Evolutionary conservation across 2,797 vertebrate species (phyloP), one percentile per base, ranked within the genome.

Genomic region (Bovichtus diacanthus): DNA sequence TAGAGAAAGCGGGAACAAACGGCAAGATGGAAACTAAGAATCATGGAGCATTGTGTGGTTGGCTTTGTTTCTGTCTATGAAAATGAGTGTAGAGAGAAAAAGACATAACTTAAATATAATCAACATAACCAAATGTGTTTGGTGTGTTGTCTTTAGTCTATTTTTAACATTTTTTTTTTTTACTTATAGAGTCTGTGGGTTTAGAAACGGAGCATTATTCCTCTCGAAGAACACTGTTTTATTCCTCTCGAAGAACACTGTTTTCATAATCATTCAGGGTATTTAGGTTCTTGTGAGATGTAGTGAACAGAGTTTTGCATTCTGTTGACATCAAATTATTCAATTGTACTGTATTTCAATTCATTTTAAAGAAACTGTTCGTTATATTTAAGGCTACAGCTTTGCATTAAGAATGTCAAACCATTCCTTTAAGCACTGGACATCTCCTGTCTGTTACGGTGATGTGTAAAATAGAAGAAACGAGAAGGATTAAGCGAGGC

Each of bases 1-100:
- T 54, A 64, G 70, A 46, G 65, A 64, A 60, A 61, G 36, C 29
- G 51, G 70, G 53, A 86, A 86, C 65, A 80, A 81, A 78, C 73
- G 36, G 50, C 61, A 23, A 72, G 68, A 71, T 90, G 87, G 87
- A 90, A 90, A 90, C 50, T 76, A 9, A 19, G 64, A 73, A 61
- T 87, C 88, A 85, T n/a, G 62, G 74, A 76, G 81, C 77, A 59
- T 70, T 60, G 74, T 86, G 83, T 8, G 67, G 74, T 71, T 36
- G 39, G 44, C 69, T 78, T 80, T 64, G 72, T 77, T 67, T 69
- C 71, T 83, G 85, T 81, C 66, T 82, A 59, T 69, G 71, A 60
- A 64, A 81, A 72, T 41, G 65, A 67, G 76, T 51, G 72, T 55
- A 75, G 54, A 38, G 59, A 63, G 70, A 18, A 65, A 12, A 19